Evolutionary conservation across 2,888 invertebrate genomes (phyloP), one percentile per base, ranked within the genome.

Genomic region (Itoplectis maculator): DNA sequence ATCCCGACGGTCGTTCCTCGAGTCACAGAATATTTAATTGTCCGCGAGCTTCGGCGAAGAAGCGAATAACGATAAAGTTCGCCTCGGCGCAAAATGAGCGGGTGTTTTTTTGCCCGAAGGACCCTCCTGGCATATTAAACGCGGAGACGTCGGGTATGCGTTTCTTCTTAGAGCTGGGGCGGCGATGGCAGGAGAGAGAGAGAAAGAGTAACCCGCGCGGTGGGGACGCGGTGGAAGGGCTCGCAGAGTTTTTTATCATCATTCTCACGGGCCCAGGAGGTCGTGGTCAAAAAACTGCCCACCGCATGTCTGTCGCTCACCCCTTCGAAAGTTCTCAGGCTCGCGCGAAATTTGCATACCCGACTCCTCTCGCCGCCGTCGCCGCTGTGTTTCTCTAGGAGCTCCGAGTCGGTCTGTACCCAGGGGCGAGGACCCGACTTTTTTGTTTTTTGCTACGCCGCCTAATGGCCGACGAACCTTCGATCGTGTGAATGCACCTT

Each of bases 211-310:
- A n/a, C n/a, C 70, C 59, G 35, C 66, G 70, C 42, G 54, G 35
- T 40, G 65, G 65, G 74, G 73, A 59, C n/a, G 47, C 9, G 63
- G 79, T 70, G 81, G n/a, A 65, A 42, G 79, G 79, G 63, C 78
- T 81, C 65, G 54, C 35, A 61, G 80, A 54, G 66, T 84, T 85
- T 84, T 86, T 86, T 85, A 70, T 84, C 80, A 63, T 89, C 88
- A 87, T 89, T 88, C 86, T 87, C 86, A 87, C 86, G 88, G 85
- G 87, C 86, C 87, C 86, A 88, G 87, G 86, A 87, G 86, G 86
- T 83, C 83, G 84, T 86, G 88, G 86, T 88, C 88, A 88, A 91
- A 91, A 90, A 90, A 88, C 81, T 80, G 77, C 81, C 77, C 82
- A 82, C 74, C 81, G 66, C 83, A 61, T 74, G 75, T 79, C 65